Base-by-base conservation (phyloP, 2,113 vertebrate genomes). In the Pao palembangensis region DNA sequence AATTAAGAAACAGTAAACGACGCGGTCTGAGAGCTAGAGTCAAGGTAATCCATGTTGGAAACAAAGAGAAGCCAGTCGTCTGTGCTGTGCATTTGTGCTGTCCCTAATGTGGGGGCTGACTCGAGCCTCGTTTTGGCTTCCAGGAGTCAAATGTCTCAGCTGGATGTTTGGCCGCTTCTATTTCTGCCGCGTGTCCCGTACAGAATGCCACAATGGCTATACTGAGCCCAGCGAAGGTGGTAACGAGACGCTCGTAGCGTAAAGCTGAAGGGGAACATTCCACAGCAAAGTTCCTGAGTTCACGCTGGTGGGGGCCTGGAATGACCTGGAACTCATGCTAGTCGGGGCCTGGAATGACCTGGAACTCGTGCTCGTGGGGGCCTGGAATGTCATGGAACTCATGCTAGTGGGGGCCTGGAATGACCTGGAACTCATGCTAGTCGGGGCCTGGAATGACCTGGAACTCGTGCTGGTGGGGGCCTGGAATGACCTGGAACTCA, bases 101-200 rank as follows among this genome's bases (percentile, higher is more conserved):
- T 46, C 13, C 16, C 1, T 46, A 46, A 15, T 51, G 61, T 51
- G 15, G 28, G 14, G 19, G n/a, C n/a, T n/a, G 54, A 23, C 55
- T 48, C 16, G 49, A 82, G 73, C 61, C 61, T 44, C 70, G 67
- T 71, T 75, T 80, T 80, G 69, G 43, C 72, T 67, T 64, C 57
- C 18, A 46, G 43, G 18, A 58, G 73, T 81, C 65, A 52, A 71
- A 55, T 58, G 65, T 67, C 73, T 75, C 58, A 67, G 49, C 73
- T 42, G 64, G 52, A 53, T 25, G 65, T 67, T 70, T 21, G 60
- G 62, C 49, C 25, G 77, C 67, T 73, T 81, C 80, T 88, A 85
- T 88, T 88, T 74, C 74, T 72, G 80, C 73, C 11, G 3, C 72
- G 64, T 78, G 85, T 82, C 86, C 83, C 78, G 51, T 82, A 78